Evolutionary conservation across 2,797 vertebrate species (phyloP).

Genomic region (Pelobates cultripes): DNA sequence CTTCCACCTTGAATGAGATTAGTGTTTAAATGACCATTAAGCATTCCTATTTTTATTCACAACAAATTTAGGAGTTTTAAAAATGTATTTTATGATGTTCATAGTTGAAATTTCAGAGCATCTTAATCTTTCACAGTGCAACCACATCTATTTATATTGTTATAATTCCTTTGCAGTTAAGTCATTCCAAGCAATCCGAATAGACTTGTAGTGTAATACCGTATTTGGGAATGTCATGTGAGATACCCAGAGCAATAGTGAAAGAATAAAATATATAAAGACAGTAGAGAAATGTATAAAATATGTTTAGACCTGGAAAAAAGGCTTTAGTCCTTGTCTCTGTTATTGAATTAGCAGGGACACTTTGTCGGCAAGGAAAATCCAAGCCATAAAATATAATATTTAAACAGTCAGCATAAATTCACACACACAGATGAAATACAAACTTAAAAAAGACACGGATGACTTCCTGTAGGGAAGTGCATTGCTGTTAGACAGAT

Average conservation of each 20-base stretch:
- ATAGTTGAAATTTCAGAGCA: constrained; percentile 74
- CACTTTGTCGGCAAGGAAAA: neutral
- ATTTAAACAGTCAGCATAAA: neutral
- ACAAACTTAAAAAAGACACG: too few species aligned
- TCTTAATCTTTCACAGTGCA: constrained; percentile 70
- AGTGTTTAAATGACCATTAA: constrained; percentile 68
- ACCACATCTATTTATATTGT: constrained; percentile 84
- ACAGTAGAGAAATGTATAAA: constrained; percentile 87
- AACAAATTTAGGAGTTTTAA: constrained; percentile 59
- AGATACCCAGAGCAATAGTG: constrained; percentile 87
- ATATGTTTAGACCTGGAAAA: constrained; percentile 77
- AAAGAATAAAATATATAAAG: constrained; percentile 81
- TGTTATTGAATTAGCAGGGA: constrained; percentile 68
- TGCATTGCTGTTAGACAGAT: too few species aligned
- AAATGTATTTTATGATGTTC: constrained; percentile 68
- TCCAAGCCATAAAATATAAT: neutral
- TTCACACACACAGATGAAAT: too few species aligned
- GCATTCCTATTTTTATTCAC: constrained; percentile 65
- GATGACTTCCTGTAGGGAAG: too few species aligned
- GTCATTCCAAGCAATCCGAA: constrained; percentile 94
- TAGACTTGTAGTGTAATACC: constrained; percentile 88
- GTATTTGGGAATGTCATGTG: constrained; percentile 99
- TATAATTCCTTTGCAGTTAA: constrained; percentile 96
- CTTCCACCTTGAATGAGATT: constrained; percentile 65
- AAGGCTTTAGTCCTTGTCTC: constrained; percentile 58